phyloP scores from a whole-genome alignment of 2,113 vertebrate genomes.

The Scomber colias region DNA sequence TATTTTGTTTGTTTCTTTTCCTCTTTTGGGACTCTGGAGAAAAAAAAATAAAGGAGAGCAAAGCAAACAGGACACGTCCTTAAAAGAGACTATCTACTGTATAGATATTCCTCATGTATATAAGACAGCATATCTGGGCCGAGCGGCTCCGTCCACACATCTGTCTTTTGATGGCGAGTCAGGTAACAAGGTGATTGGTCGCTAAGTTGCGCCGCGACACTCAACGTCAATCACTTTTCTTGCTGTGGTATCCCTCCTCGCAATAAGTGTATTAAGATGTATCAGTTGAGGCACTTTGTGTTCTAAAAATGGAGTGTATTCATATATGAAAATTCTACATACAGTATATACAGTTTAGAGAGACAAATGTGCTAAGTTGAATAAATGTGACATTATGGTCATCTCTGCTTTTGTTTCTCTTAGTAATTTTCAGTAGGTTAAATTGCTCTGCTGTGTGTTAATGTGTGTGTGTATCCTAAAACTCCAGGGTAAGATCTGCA shows the following conservation, averaged over 20 bases:
- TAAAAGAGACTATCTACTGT: conserved; percentile 46
- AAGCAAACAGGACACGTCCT: conserved; percentile 43
- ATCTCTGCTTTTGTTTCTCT: conserved; percentile 77
- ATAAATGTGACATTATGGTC: conserved; percentile 79
- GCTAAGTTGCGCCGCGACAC: conserved; percentile 62
- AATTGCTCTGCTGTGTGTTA: conserved; percentile 70
- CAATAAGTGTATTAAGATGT: conserved; percentile 87
- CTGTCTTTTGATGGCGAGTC: conserved; percentile 81
- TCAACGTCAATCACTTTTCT: conserved; percentile 76
- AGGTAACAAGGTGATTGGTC: conserved; percentile 62
- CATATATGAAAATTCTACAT: conserved; percentile 67
- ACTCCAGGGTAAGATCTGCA: conserved; percentile 55
- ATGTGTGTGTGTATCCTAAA: conserved; percentile 56
- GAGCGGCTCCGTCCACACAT: conserved; percentile 72
- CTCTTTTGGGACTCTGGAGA: conserved; percentile 15
- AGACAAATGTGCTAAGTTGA: conserved; percentile 70
- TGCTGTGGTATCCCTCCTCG: conserved; percentile 73
- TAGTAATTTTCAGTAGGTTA: conserved; percentile 75
- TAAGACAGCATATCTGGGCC: conserved; percentile 84
- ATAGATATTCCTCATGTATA: conserved; percentile 85
- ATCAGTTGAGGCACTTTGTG: conserved; percentile 83
- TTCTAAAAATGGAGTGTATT: conserved; percentile 76
- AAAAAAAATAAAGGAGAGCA: conserved; percentile 4
- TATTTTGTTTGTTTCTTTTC: conserved; percentile 16
- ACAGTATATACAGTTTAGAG: conserved; percentile 80